Conservation (phyloP, 2,888 invertebrate species). For the Biston stratarius region DNA sequence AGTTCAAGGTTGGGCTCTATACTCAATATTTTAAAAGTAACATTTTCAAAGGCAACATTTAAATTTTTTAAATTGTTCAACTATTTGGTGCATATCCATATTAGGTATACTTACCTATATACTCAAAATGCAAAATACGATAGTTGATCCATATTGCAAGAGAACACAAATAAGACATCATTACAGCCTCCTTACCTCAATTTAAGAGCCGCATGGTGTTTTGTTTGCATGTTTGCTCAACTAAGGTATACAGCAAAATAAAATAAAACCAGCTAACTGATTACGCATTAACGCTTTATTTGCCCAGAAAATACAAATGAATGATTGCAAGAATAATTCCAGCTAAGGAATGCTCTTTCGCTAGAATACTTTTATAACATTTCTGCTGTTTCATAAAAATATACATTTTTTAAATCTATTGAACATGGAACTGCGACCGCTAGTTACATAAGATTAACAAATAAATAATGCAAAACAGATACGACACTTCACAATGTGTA, state of each 20-base stretch:
- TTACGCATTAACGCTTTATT: constrained; percentile 83
- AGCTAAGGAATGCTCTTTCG: constrained; percentile 60
- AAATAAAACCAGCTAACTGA: constrained; percentile 61
- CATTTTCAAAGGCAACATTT: too few species aligned
- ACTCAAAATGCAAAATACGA: too few species aligned
- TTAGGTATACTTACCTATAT: too few species aligned
- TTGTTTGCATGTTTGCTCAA: too few species aligned
- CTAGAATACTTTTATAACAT: constrained; percentile 31
- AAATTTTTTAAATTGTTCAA: too few species aligned
- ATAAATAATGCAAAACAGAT: constrained; percentile 50
- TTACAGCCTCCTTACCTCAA: too few species aligned
- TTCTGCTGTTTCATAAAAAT: constrained; percentile 72
- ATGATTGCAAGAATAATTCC: constrained; percentile 81
- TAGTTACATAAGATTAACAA: constrained; percentile 50
- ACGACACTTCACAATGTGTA: constrained; percentile 47
- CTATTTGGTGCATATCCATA: too few species aligned
- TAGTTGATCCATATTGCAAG: too few species aligned
- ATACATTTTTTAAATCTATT: constrained; percentile 73
- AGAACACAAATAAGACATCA: too few species aligned
- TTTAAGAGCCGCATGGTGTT: too few species aligned
- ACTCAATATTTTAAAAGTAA: too few species aligned
- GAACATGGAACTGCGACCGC: constrained; percentile 78
- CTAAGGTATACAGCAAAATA: not conserved
- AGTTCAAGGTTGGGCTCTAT: too few species aligned
- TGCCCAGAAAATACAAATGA: constrained; percentile 85